Evolutionary conservation across 2,797 vertebrate species (phyloP).

Genomic region (Sebastes kiyomatsui): DNA sequence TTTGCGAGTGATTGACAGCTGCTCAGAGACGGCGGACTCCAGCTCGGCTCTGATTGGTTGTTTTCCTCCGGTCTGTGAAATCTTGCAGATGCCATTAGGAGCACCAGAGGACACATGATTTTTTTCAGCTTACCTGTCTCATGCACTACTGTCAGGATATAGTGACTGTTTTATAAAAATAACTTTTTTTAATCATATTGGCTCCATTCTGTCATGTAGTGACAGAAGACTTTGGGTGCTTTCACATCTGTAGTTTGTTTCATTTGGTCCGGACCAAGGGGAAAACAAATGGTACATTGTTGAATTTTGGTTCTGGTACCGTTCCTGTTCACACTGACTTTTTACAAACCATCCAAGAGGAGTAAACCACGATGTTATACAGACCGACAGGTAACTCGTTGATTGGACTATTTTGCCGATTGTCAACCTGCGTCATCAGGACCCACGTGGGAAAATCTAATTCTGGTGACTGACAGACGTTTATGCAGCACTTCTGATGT

Average conservation of each 20-base stretch:
- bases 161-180: no score
- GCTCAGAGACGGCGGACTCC: no score
- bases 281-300: fast-evolving
- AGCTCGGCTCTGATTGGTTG: no score
- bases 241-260: background rate
- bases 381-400: background rate
- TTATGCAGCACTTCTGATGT: background rate
- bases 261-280: no score
- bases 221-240: background rate
- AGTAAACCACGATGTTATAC: fast-evolving
- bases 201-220: background rate
- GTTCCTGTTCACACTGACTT: background rate
- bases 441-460: background rate
- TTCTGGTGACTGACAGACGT: background rate
- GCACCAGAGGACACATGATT: no score
- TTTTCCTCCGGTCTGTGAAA: no score
- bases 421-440: background rate
- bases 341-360: background rate
- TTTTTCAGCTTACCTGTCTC: no score
- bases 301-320: background rate
- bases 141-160: no score
- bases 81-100: no score
- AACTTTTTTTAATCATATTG: no score
- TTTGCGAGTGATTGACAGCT: no score
- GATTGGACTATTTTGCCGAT: no score